Evolutionary conservation across 2,113 vertebrate genomes (phyloP), one percentile per base, ranked within the genome.

Genomic region (Colaptes auratus): DNA sequence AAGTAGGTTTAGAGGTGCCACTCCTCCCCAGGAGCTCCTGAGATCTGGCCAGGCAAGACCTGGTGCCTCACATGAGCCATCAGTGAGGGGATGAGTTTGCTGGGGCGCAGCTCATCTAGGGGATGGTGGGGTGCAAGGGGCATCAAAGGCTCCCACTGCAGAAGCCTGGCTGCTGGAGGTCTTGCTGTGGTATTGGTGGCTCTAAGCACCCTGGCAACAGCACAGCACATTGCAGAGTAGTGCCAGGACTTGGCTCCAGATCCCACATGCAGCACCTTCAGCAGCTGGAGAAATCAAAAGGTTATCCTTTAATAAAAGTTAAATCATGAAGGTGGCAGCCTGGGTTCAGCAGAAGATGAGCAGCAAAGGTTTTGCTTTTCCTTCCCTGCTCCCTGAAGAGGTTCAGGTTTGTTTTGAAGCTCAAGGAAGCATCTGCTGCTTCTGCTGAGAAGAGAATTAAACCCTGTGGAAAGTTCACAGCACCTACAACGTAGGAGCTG

Each of bases 301-400:
- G 39, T 28, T 10, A 28, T 17, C 36, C 63, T 64, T 28, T 42
- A 39, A 28, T 64, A 25, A 17, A 39, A 27, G 63, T 64, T 56
- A 74, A 44, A 44, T 42, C 42, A 5, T 6, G 27, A 36, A 50
- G 56, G 56, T 2, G 4, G 31, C 67, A 42, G 25, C 30, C 20
- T 0, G 16, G 8, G 48, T 23, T 67, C 48, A 35, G 69, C 0
- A 1, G 55, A 78, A 24, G 30, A 72, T 0, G 14, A 67, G 55
- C 30, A 30, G 59, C 2, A 8, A 64, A 33, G 23, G 86, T 52
- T 80, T 85, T 63, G 24, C 48, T 84, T 79, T 63, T 52, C 25
- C 42, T 55, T 31, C 69, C 27, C 25, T 58, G 48, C 39, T 39
- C 35, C 59, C 21, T 6, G 5, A 72, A 82, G 71, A 50, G 18